Evolutionary conservation across 2,797 vertebrate genomes (phyloP), one percentile per base, ranked within the genome.

Genomic region (Amphiprion clarkii): DNA sequence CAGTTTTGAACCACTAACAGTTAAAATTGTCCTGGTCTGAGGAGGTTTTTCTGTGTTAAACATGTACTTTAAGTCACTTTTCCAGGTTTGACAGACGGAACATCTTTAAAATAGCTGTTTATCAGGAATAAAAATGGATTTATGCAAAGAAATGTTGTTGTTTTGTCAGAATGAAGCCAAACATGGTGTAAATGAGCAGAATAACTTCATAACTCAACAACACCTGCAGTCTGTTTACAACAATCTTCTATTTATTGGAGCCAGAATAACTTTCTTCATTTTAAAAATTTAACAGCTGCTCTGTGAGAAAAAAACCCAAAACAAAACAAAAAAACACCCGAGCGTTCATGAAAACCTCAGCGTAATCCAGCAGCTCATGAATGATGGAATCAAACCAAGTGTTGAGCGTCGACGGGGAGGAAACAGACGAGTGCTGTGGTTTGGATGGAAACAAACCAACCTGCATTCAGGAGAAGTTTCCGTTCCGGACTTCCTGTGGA

Each of bases 201-300:
- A 31, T 31, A 31, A 31, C 31, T 31, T 31, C 5, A 27, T 27
- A 27, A 27, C 27, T 27, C 3, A 31, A 31, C 31, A 0, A 31
- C 5, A 72, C 7, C 52, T 23, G 25, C 16, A 16, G 6, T 61
- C 33, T 61, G 29, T 54, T 70, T 62, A 56, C 17, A 78, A 77
- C 44, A 69, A 76, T 70, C 27, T 29, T 49, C 5, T 56, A 53
- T 61, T 88, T 71, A 78, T 49, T 58, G 31, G 74, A 78, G 42
- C 3, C 14, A 64, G 59, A 76, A 39, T 29, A 42, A 61, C 8
- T 59, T 63, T 49, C 0, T 84, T 83, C 62, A 59, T 31, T 57
- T 73, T 55, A 44, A 81, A 77, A 60, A 63, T 71, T 6, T 27
- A 78, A 70, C 73, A 83, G 57, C 76, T 70, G 85, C 71, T 78